Evolutionary conservation across 2,888 invertebrate genomes (phyloP).

Genomic region (Aphelenchoides bicaudatus): DNA sequence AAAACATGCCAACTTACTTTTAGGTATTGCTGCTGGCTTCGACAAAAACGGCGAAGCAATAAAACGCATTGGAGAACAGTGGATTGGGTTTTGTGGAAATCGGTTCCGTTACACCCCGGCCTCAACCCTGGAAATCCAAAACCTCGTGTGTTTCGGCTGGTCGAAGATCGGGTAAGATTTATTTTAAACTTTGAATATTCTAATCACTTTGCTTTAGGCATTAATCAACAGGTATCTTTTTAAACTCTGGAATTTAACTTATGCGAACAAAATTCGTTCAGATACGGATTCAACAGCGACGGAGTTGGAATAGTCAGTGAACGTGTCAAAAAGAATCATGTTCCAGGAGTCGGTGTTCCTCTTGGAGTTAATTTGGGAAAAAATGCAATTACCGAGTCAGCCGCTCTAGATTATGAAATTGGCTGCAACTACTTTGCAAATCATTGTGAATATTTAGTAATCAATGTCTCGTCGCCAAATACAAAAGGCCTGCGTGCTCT

Average conservation of each 20-base stretch:
- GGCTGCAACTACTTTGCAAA: conserved; percentile 79
- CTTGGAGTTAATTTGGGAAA: conserved; percentile 88
- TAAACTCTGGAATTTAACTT: conserved; percentile 11
- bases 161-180: conserved; percentile 73
- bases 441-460: conserved; percentile 87
- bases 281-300: conserved; percentile 89
- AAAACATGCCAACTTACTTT: conserved; percentile 17
- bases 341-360: conserved; percentile 27
- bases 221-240: too few species aligned
- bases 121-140: conserved; percentile 87
- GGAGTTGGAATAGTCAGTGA: conserved; percentile 69
- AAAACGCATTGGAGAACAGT: conserved; percentile 73
- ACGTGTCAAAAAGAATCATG: conserved; percentile 37
- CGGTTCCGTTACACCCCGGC: conserved; percentile 80
- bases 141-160: conserved; percentile 84
- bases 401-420: conserved; percentile 63
- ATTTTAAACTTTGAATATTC: conserved; percentile 15
- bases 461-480: conserved; percentile 94
- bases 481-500: conserved; percentile 82
- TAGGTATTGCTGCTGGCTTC: conserved; percentile 94
- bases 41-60: conserved; percentile 94
- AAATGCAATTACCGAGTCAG: conserved; percentile 78
- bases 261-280: conserved; percentile 23
- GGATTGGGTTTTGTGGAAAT: conserved; percentile 95
- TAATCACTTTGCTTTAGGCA: too few species aligned